Evolutionary conservation across 1,140 invertebrate genomes (phyloP).

Genomic region (Maconellicoccus hirsutus): DNA sequence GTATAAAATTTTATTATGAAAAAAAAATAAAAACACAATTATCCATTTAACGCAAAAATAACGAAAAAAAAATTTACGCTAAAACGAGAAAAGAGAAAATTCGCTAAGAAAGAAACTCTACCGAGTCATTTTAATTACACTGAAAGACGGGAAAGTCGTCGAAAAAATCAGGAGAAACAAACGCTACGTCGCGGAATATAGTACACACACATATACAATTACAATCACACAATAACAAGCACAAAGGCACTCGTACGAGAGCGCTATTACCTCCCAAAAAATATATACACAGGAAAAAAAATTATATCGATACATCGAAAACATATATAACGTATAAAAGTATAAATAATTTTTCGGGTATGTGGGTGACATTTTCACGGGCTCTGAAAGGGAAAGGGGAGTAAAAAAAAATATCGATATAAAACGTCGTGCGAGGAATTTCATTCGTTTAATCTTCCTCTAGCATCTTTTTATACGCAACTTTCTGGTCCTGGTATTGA

Average conservation of each 20-base stretch:
- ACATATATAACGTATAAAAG: background rate
- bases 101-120: background rate
- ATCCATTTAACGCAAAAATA: background rate
- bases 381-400: no score
- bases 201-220: no score
- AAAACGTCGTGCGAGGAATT: no score
- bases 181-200: no score
- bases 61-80: background rate
- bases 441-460: no score
- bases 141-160: background rate
- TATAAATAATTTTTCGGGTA: background rate
- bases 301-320: no score
- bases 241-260: no score
- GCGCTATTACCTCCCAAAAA: no score
- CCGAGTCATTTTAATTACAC: background rate
- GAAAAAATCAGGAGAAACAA: no score
- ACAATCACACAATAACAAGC: no score
- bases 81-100: background rate
- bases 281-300: background rate
- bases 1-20: background rate
- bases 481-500: slow-evolving; percentile 7
- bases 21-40: background rate
- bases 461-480: background rate
- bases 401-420: background rate
- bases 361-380: no score